Percentiles rank a stretch among this genome's conserved stretches.
Conservation (phyloP, 1,140 invertebrate species). For the Magallana angulata region DNA sequence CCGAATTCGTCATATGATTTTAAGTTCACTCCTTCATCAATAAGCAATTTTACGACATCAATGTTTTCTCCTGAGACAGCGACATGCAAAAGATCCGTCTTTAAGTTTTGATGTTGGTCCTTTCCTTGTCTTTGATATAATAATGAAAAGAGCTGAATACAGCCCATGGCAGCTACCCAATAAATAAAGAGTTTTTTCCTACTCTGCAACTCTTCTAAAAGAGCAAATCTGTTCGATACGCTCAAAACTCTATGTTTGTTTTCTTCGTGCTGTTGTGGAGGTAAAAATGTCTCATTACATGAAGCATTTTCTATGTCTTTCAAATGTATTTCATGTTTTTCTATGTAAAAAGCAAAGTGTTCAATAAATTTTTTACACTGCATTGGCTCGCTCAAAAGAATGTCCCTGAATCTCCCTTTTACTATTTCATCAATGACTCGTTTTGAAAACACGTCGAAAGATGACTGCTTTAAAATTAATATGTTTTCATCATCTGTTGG, state of each 20-base stretch:
- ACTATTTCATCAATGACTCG: neutral
- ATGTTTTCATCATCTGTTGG: neutral
- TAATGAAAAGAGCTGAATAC: neutral
- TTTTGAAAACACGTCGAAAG: neutral
- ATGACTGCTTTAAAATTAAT: neutral
- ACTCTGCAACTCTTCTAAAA: neutral
- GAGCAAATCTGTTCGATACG: neutral
- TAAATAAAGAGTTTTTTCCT: neutral
- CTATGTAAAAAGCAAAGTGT: neutral
- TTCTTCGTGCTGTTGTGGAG: neutral
- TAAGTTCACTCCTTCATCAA: neutral
- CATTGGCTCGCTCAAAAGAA: neutral
- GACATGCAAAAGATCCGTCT: neutral
- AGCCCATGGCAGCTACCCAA: conserved; percentile 11
- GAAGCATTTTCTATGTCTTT: neutral
- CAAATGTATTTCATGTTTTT: neutral
- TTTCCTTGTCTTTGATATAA: neutral
- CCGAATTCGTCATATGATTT: conserved; percentile 1
- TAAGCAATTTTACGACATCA: neutral
- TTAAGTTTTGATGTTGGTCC: too few species aligned
- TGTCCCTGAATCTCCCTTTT: neutral
- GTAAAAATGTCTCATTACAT: neutral
- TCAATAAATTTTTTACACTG: neutral
- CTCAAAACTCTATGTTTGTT: neutral
- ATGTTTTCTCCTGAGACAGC: neutral